Percentiles rank a stretch among this genome's conserved stretches.
Conservation (phyloP, 2,797 vertebrate genomes). For the Siniperca undulata region DNA sequence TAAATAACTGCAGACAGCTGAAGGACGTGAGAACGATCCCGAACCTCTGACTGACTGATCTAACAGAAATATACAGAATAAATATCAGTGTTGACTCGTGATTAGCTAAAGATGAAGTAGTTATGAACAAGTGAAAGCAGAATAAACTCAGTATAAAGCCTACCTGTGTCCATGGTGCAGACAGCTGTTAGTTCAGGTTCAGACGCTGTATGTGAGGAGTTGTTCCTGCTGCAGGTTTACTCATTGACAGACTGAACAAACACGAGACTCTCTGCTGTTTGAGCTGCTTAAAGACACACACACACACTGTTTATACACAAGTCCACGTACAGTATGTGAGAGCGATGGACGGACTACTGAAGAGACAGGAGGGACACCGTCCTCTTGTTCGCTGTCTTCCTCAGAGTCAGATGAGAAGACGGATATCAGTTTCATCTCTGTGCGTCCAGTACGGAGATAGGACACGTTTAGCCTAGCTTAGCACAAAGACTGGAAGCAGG, state of each 20-base stretch:
- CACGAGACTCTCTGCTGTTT: constrained; percentile 27
- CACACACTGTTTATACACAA: not conserved
- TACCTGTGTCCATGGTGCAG: constrained; percentile 32
- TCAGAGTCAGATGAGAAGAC: not conserved
- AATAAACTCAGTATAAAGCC: not conserved
- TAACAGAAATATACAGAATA: not conserved
- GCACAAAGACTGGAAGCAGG: not conserved
- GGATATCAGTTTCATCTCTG: not conserved
- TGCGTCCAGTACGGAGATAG: not conserved
- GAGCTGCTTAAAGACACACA: constrained; percentile 43
- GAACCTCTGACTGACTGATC: not conserved
- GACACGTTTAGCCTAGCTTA: not conserved
- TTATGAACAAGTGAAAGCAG: not conserved
- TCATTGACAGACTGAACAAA: constrained; percentile 59
- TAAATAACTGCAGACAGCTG: not conserved
- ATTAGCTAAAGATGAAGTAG: not conserved
- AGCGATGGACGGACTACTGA: too few species aligned
- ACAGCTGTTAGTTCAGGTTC: not conserved
- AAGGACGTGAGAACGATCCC: not conserved
- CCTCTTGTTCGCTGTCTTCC: not conserved
- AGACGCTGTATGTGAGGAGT: not conserved
- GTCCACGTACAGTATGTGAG: not conserved
- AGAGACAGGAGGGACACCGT: not conserved
- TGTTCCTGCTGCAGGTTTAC: constrained; percentile 33
- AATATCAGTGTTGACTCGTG: not conserved